Conservation (phyloP, 2,888 invertebrate genomes). For the Cerceris ruficornis region DNA sequence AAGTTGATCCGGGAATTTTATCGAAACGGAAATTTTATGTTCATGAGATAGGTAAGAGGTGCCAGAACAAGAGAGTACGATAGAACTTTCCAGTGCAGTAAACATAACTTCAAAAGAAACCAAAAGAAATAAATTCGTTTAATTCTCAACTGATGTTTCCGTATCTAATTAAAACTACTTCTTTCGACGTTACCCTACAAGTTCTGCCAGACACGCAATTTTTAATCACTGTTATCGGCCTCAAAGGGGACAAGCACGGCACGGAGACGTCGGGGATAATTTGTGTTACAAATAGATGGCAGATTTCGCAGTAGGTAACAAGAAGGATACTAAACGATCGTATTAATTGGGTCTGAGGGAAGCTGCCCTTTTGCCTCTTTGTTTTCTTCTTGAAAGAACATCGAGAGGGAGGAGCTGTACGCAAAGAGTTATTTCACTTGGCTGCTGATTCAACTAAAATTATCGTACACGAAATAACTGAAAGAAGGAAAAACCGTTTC, state of each 20-base stretch:
- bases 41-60: neutral
- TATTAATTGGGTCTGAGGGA: conserved; percentile 70
- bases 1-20: too few relatives aligned
- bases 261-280: conserved; percentile 64
- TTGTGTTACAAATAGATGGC: conserved; percentile 67
- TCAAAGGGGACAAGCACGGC: conserved; percentile 16
- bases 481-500: conserved; percentile 23
- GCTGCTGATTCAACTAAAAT: conserved; percentile 69
- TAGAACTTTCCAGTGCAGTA: neutral
- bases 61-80: neutral
- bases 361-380: conserved; percentile 30
- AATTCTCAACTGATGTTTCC: conserved; percentile 41
- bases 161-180: conserved; percentile 52
- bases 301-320: conserved; percentile 70
- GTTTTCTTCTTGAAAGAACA: conserved; percentile 11
- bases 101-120: neutral
- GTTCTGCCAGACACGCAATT: conserved; percentile 57
- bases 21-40: too few relatives aligned
- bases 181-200: conserved; percentile 25
- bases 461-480: conserved; percentile 24
- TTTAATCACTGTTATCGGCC: conserved; percentile 57
- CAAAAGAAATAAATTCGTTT: conserved; percentile 31
- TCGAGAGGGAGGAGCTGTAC: conserved; percentile 20
- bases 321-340: conserved; percentile 73
- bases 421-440: conserved; percentile 67